A percentile compares a stretch with the other conserved stretches of the same genome.
Evolutionary conservation across 2,888 invertebrate genomes (phyloP).

Genomic region (Amiota mariae): DNA sequence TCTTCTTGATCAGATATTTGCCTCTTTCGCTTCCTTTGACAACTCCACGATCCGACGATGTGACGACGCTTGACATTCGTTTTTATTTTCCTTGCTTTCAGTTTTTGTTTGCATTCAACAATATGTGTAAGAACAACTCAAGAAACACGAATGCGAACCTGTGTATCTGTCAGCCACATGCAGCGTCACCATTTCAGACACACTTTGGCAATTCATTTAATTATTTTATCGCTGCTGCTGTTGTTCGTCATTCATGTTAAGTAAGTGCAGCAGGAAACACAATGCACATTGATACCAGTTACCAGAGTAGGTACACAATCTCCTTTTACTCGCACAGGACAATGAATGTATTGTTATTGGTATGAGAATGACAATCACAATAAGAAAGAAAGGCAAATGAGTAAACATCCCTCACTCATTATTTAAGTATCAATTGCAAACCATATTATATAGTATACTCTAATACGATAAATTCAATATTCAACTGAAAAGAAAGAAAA

Average conservation of each 20-base stretch:
- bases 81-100: too few species aligned
- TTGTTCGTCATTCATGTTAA: too few species aligned
- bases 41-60: not conserved
- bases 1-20: not conserved
- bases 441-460: not conserved
- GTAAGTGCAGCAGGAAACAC: not conserved
- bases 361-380: too few species aligned
- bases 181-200: constrained; percentile 54
- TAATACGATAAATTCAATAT: not conserved
- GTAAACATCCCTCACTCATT: too few species aligned
- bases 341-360: too few species aligned
- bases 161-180: constrained; percentile 34
- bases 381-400: not conserved
- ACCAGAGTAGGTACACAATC: too few species aligned
- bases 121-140: too few species aligned
- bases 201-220: constrained; percentile 70
- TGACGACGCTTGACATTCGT: not conserved
- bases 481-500: not conserved
- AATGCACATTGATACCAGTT: not conserved
- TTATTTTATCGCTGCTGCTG: constrained; percentile 56
- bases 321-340: too few species aligned
- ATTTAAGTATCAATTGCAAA: constrained; percentile 21
- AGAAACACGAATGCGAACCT: not conserved
- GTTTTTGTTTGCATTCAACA: too few species aligned
- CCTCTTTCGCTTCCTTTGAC: not conserved